Conservation (phyloP, 2,888 invertebrate genomes). For the Danaus chrysippus region DNA sequence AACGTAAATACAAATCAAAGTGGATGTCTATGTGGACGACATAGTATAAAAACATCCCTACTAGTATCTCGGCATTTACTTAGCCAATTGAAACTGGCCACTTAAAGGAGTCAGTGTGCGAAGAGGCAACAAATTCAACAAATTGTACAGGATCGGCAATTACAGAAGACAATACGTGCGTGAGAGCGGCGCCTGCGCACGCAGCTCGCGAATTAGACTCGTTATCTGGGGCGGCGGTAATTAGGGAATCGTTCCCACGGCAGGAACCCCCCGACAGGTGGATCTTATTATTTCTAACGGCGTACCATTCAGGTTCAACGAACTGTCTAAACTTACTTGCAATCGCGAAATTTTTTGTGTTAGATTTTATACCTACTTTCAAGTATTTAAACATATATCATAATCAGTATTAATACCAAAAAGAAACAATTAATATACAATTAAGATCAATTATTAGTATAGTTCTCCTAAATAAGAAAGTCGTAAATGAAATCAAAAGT, state of each 20-base stretch:
- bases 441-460: no score
- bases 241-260: constrained; percentile 75
- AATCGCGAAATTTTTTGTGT: not conserved
- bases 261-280: constrained; percentile 50
- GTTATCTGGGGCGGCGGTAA: constrained; percentile 70
- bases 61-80: constrained; percentile 61
- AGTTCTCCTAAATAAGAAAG: no score
- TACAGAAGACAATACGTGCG: constrained; percentile 78
- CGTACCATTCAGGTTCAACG: constrained; percentile 25
- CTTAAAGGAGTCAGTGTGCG: constrained; percentile 76
- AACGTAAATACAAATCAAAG: no score
- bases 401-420: no score
- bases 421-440: no score
- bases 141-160: constrained; percentile 78
- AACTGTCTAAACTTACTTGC: constrained; percentile 14
- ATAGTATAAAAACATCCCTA: constrained; percentile 20
- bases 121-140: constrained; percentile 69
- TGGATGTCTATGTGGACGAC: no score
- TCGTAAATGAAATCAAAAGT: no score
- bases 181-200: constrained; percentile 72
- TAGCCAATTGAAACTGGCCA: constrained; percentile 74
- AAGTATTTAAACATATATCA: no score
- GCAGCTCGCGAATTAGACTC: constrained; percentile 76
- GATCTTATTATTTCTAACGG: constrained; percentile 38
- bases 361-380: not conserved